Percentiles rank a stretch among this genome's conserved stretches.
Evolutionary conservation across 2,797 vertebrate species (phyloP).

Genomic region (Alcedo quadribrachys): DNA sequence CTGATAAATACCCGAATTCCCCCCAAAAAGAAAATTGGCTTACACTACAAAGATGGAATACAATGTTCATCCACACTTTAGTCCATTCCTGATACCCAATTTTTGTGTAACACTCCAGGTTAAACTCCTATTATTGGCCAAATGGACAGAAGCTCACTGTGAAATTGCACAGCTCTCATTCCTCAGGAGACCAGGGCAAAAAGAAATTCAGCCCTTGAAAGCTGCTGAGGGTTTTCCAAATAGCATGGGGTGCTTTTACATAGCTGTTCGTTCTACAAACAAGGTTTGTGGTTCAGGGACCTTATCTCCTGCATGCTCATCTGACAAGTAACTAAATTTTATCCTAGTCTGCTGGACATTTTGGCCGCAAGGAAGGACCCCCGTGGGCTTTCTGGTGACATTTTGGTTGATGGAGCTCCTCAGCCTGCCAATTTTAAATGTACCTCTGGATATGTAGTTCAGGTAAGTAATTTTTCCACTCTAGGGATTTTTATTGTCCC

Average conservation of each 20-base stretch:
- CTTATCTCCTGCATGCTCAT: background rate
- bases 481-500: background rate
- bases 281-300: background rate
- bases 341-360: slow-evolving; percentile 76
- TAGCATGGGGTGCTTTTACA: background rate
- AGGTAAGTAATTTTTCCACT: slow-evolving; percentile 50
- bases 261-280: accelerated
- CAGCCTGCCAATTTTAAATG: slow-evolving; percentile 81
- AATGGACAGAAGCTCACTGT: background rate
- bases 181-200: background rate
- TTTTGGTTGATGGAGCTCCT: slow-evolving; percentile 79
- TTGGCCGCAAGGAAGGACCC: slow-evolving; percentile 81
- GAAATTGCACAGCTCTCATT: background rate
- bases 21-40: background rate
- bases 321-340: background rate
- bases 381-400: slow-evolving; percentile 74
- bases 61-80: background rate
- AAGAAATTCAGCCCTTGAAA: background rate
- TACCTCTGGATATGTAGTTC: slow-evolving; percentile 80
- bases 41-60: background rate
- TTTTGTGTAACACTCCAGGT: background rate
- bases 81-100: accelerated
- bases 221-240: background rate
- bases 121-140: background rate
- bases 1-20: background rate